A percentile compares a stretch with the other conserved stretches of the same genome.
phyloP scores from a whole-genome alignment of 1,140 invertebrate genomes.

The Sipha flava region DNA sequence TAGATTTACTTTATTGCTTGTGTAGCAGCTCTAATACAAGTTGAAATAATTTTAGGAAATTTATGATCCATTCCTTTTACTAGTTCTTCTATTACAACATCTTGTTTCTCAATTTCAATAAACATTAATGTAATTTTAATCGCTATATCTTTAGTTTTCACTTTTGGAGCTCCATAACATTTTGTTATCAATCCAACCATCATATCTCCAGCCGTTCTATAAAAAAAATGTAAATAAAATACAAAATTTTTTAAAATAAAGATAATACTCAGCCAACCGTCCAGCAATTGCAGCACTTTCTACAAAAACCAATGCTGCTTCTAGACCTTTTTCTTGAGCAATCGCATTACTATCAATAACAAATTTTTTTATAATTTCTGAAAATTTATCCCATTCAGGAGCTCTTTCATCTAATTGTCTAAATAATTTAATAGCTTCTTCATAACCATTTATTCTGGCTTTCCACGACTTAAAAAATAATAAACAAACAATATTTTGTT shows the following conservation, averaged over 20 bases:
- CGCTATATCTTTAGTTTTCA: conserved; percentile 84
- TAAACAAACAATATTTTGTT: too few relatives aligned
- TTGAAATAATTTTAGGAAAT: conserved; percentile 88
- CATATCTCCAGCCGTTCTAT: conserved; percentile 80
- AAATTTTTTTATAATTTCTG: conserved; percentile 88
- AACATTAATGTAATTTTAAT: conserved; percentile 85
- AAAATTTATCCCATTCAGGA: conserved; percentile 84
- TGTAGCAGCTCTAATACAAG: conserved; percentile 67
- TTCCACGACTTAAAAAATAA: conserved; percentile 67
- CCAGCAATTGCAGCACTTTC: conserved; percentile 79
- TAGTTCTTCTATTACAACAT: conserved; percentile 80
- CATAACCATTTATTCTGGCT: conserved; percentile 84
- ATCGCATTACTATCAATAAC: conserved; percentile 88
- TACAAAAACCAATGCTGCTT: conserved; percentile 79
- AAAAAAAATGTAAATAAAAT: conserved; percentile 38
- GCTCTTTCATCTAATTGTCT: conserved; percentile 82
- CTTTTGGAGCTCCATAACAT: conserved; percentile 82
- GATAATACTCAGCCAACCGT: too few relatives aligned
- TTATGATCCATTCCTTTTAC: conserved; percentile 90
- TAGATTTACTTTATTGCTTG: conserved; percentile 56
- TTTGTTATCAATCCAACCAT: conserved; percentile 82
- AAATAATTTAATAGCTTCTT: conserved; percentile 85
- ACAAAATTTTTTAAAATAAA: not conserved
- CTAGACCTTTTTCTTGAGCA: conserved; percentile 91
- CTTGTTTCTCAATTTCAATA: conserved; percentile 92